Evolutionary conservation across 2,797 vertebrate species (phyloP).

Genomic region (Oryzias dopingdopingensis): DNA sequence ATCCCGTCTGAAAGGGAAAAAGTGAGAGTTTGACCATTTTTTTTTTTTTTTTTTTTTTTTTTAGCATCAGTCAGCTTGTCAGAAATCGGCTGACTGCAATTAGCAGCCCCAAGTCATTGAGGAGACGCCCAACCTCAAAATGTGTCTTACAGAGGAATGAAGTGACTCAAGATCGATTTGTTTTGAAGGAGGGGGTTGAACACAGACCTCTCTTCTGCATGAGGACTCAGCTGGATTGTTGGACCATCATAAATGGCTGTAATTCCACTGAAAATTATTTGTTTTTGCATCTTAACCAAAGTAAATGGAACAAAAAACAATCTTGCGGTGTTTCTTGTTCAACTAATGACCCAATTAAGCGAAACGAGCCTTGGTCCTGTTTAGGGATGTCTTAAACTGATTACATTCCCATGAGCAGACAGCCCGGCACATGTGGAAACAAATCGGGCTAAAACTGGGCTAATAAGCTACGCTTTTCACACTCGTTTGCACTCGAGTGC

Average conservation of each 20-base stretch:
- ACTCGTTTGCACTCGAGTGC: slow-evolving; percentile 71
- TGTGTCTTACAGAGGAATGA: slow-evolving; percentile 33
- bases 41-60: background rate
- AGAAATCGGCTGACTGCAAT: slow-evolving; percentile 63
- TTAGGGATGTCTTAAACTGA: slow-evolving; percentile 74
- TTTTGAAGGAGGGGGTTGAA: too few relatives aligned
- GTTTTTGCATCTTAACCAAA: too few relatives aligned
- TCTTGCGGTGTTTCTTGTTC: too few relatives aligned
- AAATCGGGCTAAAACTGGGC: slow-evolving; percentile 54
- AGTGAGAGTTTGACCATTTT: too few relatives aligned
- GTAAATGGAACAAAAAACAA: too few relatives aligned
- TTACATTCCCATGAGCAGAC: slow-evolving; percentile 69
- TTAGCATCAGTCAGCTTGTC: background rate
- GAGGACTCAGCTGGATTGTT: too few relatives aligned
- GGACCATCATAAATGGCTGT: too few relatives aligned
- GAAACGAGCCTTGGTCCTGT: slow-evolving; percentile 60
- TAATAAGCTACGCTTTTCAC: slow-evolving; percentile 70
- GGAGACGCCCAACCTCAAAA: slow-evolving; percentile 58
- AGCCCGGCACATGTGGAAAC: slow-evolving; percentile 47
- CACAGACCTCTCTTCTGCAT: too few relatives aligned
- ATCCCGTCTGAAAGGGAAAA: too few relatives aligned
- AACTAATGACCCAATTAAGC: slow-evolving; percentile 62
- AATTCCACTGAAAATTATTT: too few relatives aligned
- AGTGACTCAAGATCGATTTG: too few relatives aligned
- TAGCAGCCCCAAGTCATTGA: slow-evolving; percentile 66